Evolutionary conservation across 2,113 vertebrate species (phyloP), one percentile per base, ranked within the genome.

Genomic region (Passer domesticus): DNA sequence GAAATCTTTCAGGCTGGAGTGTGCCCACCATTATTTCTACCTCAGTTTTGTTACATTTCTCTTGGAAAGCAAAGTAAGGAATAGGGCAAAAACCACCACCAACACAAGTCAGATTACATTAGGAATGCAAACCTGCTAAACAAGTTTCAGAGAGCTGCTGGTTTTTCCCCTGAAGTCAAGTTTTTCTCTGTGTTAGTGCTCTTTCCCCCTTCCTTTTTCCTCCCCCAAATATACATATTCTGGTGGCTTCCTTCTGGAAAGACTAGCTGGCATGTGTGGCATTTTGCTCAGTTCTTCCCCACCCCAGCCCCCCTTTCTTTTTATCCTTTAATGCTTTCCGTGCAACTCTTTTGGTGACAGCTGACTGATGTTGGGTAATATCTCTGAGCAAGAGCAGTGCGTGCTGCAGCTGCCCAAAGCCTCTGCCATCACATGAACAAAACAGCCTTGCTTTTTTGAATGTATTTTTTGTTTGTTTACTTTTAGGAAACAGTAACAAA

Each of bases 21-120:
- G 97, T 97, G 96, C 97, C 98, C 98, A 96, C 96, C 93, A 97
- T 99, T 98, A 98, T 98, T 98, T 98, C 98, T 99, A 99, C 99
- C 99, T 99, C 99, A 98, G 98, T 99, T 99, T 98, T 98, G 96
- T 98, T 98, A 96, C 49, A 33, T 97, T 98, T 98, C 97, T 98
- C 98, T 98, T 96, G 95, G 92, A 98, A 98, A 98, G 97, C 97
- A 97, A 98, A 98, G 97, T 98, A 98, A 95, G 87, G 94, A 96
- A 89, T 88, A 95, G 75, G 89, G 85, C 92, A 94, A 93, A 96
- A 95, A 33, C 1, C 75, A 84, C 4, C 72, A 90, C 13, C 56
- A 75, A 83, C 92, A 56, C 35, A 81, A 94, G 85, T 95, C 95
- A 93, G 93, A 94, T 96, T 95, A 93, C 89, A 91, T 96, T 96